phyloP scores from a whole-genome alignment of 92 coral and sea anemone genomes.

The Phenganax stokvisi region DNA sequence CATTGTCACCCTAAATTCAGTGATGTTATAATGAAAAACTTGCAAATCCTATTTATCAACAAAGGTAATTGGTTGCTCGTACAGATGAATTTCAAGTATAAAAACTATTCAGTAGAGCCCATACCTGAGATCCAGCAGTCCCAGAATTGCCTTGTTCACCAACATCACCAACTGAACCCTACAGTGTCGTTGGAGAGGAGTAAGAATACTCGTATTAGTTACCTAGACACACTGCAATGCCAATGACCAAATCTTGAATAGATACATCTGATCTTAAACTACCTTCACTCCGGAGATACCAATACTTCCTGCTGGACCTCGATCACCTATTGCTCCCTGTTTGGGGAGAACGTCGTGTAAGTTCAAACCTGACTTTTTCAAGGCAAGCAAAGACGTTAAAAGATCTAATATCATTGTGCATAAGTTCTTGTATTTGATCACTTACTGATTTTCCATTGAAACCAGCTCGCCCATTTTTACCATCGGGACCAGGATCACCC shows the following conservation, averaged over 20 bases:
- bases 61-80: not conserved
- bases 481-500: not conserved
- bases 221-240: too few species aligned
- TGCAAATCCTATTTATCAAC: not conserved
- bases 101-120: not conserved
- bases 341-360: too few species aligned
- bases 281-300: constrained; percentile 10
- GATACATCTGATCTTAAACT: too few species aligned
- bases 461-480: constrained; percentile 1
- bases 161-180: constrained; percentile 3
- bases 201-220: not conserved
- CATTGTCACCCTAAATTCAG: constrained; percentile 7
- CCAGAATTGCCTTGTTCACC: constrained; percentile 1
- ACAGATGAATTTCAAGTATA: too few species aligned
- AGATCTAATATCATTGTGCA: too few species aligned
- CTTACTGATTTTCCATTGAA: constrained; percentile 5
- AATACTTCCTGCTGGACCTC: not conserved
- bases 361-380: not conserved
- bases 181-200: not conserved
- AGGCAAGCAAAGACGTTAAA: too few species aligned
- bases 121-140: not conserved
- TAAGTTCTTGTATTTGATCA: not conserved
- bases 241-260: too few species aligned
- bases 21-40: not conserved
- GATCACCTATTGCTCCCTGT: constrained; percentile 6